Percentiles rank a stretch among this genome's conserved stretches.
Evolutionary conservation across 2,797 vertebrate genomes (phyloP).

Genomic region (Caiman crocodilus): DNA sequence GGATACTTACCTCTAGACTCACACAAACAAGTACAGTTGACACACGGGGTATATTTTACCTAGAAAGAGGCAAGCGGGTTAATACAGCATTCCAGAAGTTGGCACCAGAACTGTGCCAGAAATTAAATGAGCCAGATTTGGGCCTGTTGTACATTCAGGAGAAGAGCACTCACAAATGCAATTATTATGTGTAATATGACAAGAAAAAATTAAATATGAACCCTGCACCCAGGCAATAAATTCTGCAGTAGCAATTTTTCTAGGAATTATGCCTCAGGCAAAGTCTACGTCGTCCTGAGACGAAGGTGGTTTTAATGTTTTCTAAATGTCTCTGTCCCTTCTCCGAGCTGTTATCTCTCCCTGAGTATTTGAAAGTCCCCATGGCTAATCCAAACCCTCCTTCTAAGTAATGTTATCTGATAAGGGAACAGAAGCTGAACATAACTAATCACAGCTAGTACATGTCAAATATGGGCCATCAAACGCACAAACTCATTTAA

Average conservation of each 20-base stretch:
- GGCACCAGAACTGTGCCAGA: background rate
- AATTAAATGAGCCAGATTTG: background rate
- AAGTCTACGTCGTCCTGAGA: background rate
- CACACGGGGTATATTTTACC: background rate
- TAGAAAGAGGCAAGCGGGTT: background rate
- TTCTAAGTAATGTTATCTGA: background rate
- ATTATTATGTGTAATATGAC: background rate
- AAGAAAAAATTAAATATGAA: background rate
- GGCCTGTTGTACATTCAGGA: background rate
- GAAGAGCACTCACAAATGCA: background rate
- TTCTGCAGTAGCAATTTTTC: background rate
- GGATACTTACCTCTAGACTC: background rate
- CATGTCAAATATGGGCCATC: slow-evolving; percentile 62
- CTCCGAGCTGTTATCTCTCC: slow-evolving; percentile 34
- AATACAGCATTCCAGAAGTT: background rate
- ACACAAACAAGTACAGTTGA: background rate
- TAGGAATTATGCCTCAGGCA: background rate
- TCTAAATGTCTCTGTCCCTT: background rate
- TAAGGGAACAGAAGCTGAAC: slow-evolving; percentile 34
- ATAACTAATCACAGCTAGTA: slow-evolving; percentile 55
- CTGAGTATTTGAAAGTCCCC: slow-evolving; percentile 33
- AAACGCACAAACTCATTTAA: slow-evolving; percentile 57
- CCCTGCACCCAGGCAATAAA: background rate
- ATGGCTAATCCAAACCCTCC: slow-evolving; percentile 12
- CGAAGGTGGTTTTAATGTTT: background rate